Base-by-base conservation (phyloP, 2,797 vertebrate species). In the Muraenolepis orangiensis region DNA sequence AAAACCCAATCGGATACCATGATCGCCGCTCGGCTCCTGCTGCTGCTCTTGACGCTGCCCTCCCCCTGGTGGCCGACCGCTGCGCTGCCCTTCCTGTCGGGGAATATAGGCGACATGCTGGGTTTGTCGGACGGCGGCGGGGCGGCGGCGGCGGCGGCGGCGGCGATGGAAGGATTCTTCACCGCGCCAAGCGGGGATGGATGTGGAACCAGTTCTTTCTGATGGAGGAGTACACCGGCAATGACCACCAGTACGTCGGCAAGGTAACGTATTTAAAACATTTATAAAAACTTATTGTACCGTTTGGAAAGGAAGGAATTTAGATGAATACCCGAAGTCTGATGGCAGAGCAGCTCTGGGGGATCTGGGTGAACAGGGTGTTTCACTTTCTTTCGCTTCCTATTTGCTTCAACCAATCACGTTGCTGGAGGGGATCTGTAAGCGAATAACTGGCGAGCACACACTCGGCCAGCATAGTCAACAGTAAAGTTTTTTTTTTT, bases 181-280 rank as follows among this genome's bases (percentile, higher is more conserved):
- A 94, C 76, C 96, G 97, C n/a, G 93, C 92, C 88, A 99, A 98
- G 80, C 94, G 97, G 36, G 97, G 97, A 78, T 99, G 97, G 97
- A 98, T 98, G 97, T 99, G 97, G 97, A 99, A 99, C 92, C 97
- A 98, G 83, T 99, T 99, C 93, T 98, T 99, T 93, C 93, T 99
- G 82, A 91, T 99, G 71, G 97, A 99, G 88, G 97, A 99, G 84
- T 99, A 98, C 82, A 93, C 94, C n/a, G 97, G 97, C 80, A 94
- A 93, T n/a, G 96, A 98, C 83, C 96, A 96, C 82, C 97, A 99
- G 80, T 99, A 99, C 0, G 97, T 99, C 66, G 97, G 97, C 89
- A 99, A 98, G 96, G 97, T 98, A 97, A 95, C 90, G 42, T 40
- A 78, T 81, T 74, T 40, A 32, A 71, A n/a, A 73, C 11, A 67